These are phyloP conservation scores for Eupithecia subfuscata DNA, from an alignment of 2,888 invertebrate genomes.

Conservation along the genomic window DNA sequence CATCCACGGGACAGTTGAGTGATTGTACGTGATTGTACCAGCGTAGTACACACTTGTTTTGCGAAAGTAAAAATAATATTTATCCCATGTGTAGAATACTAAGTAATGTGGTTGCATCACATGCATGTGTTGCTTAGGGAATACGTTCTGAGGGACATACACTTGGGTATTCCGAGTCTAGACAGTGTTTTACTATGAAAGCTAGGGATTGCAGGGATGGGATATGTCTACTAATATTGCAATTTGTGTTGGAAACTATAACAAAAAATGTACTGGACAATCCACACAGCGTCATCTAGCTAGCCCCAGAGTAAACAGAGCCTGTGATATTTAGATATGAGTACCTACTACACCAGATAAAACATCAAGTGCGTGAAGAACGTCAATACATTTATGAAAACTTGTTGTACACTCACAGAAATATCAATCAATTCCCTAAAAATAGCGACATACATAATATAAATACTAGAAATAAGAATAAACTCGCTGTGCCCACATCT, in stretches of 20 bases:
- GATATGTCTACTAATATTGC: not conserved
- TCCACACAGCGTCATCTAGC: not conserved
- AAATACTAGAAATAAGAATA: too few relatives aligned
- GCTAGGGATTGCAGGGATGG: constrained; percentile 3
- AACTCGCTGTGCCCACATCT: too few relatives aligned
- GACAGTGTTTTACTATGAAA: constrained; percentile 10
- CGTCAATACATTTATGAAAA: too few relatives aligned
- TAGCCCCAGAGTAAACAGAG: constrained; percentile 1
- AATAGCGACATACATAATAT: too few relatives aligned
- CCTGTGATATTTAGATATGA: too few relatives aligned
- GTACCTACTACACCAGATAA: not conserved
- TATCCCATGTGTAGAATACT: constrained; percentile 27
- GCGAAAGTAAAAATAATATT: constrained; percentile 32
- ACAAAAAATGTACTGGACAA: not conserved
- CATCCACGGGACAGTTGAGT: too few relatives aligned
- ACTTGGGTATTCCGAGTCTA: not conserved
- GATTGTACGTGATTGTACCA: not conserved
- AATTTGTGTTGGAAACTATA: too few relatives aligned
- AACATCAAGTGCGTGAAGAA: too few relatives aligned
- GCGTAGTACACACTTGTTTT: constrained; percentile 20
- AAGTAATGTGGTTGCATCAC: constrained; percentile 12
- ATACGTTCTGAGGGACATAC: not conserved
- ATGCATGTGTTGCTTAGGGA: not conserved
- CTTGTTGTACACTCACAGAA: too few relatives aligned
- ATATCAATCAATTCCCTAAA: too few relatives aligned